Conservation (phyloP, 2,888 invertebrate species). For the Apamea sordens region DNA sequence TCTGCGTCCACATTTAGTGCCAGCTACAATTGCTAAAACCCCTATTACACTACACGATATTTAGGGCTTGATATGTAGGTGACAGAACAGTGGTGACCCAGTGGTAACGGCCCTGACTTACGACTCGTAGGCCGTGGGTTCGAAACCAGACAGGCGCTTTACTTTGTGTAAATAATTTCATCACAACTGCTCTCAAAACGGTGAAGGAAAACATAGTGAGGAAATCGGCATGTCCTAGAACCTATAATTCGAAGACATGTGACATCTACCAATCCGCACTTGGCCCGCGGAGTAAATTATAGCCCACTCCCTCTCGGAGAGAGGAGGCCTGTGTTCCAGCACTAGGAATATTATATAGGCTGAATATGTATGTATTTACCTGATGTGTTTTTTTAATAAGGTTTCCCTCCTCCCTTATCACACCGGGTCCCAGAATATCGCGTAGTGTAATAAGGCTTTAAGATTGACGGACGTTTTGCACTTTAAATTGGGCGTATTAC, state of each 20-base stretch:
- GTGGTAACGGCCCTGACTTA: neutral
- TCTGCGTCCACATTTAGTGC: constrained; percentile 51
- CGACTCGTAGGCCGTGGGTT: neutral
- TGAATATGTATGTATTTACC: neutral
- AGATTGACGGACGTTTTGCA: constrained; percentile 69
- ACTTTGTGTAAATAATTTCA: neutral
- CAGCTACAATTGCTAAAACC: constrained; percentile 46
- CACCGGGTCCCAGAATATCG: neutral
- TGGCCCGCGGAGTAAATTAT: neutral
- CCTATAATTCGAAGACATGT: neutral
- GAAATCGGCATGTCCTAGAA: neutral
- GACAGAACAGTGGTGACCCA: neutral
- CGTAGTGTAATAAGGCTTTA: neutral
- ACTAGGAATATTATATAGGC: neutral
- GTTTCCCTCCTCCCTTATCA: neutral
- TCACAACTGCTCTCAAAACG: neutral
- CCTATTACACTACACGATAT: neutral
- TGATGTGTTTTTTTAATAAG: neutral
- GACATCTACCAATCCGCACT: neutral
- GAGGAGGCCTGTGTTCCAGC: neutral
- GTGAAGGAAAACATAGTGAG: neutral
- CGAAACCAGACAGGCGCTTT: neutral
- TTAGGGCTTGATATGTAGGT: neutral
- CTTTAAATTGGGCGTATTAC: constrained; percentile 67
- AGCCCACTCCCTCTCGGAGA: neutral